Base-by-base conservation (phyloP, 2,888 invertebrate genomes). In the Dasysyrphus albostriatus region DNA sequence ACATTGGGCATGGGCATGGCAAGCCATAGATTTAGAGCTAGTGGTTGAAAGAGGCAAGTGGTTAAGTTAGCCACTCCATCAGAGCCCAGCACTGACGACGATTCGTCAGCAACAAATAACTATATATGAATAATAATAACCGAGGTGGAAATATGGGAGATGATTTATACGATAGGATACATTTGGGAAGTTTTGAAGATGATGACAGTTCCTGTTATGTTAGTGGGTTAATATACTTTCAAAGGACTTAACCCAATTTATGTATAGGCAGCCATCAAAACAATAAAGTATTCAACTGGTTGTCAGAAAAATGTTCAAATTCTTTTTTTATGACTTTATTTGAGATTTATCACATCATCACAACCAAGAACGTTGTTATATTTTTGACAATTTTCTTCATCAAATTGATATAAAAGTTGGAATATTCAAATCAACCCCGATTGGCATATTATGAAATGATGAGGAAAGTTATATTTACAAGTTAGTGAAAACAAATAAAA, bases 111-210 rank as follows among this genome's bases (percentile, higher is more conserved):
- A 24, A 24, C 14, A 44, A 44, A 6, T 44, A 44, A 1, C 24
- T 24, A 24, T 39, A n/a, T 44, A 44, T n/a, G n/a, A 44, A 44
- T 44, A 44, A n/a, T 14, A 42, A 44, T 44, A 44, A 44, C n/a
- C n/a, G 44, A 42, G 44, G 44, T 44, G 44, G 44, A 14, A 2
- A 44, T 8, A 14, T 29, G 42, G 44, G 14, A 9, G 42, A 42
- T 44, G 63, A 29, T 63, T 63, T 63, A 63, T 61, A 32, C 14
- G 8, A 44, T n/a, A 37, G 16, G 44, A n/a, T 32, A 19, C 10
- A 34, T 59, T 39, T 39, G 37, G 19, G 44, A 7, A n/a, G 44
- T 44, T 44, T 44, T 44, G 4, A 12, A 24, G 65, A 44, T 59
- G 19, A 59, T 34, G 59, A 59, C 37, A 58, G 34, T 8, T 59